Evolutionary conservation across 2,888 invertebrate species (phyloP).

Genomic region (Orthosia gracilis): DNA sequence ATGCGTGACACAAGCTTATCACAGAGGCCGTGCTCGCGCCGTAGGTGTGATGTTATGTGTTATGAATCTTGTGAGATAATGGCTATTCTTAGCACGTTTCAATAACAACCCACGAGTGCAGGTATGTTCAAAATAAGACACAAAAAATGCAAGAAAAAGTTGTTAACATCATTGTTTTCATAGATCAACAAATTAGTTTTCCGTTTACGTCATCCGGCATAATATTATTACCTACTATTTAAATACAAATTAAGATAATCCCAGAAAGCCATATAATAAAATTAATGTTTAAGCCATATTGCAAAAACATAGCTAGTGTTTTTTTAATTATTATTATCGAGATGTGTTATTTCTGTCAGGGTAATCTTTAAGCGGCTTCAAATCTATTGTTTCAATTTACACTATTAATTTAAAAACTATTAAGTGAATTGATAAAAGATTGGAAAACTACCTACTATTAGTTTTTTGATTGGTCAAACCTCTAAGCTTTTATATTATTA

Average conservation of each 20-base stretch:
- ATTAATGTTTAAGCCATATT: constrained; percentile 29
- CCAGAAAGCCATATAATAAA: constrained; percentile 29
- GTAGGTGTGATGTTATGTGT: too few relatives aligned
- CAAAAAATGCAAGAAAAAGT: constrained; percentile 1
- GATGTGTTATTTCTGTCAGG: constrained; percentile 30
- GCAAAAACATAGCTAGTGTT: constrained; percentile 36
- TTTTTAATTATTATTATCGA: constrained; percentile 15
- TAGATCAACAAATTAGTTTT: constrained; percentile 26
- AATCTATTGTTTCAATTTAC: constrained; percentile 40
- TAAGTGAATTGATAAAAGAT: constrained; percentile 16
- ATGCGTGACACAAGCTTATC: too few relatives aligned
- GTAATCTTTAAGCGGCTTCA: constrained; percentile 13
- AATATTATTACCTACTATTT: constrained; percentile 27
- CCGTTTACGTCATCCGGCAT: constrained; percentile 47
- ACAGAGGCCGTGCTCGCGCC: too few relatives aligned
- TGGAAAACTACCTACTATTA: constrained; percentile 23
- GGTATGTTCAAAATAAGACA: background rate
- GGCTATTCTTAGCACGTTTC: too few relatives aligned
- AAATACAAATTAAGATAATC: constrained; percentile 47
- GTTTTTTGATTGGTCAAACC: constrained; percentile 22
- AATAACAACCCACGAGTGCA: background rate
- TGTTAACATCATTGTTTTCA: constrained; percentile 36
- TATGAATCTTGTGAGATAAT: too few relatives aligned
- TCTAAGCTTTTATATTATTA: constrained; percentile 11
- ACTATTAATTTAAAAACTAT: constrained; percentile 35